Conservation (phyloP, 2,797 vertebrate genomes). For the Malurus leucopterus region DNA sequence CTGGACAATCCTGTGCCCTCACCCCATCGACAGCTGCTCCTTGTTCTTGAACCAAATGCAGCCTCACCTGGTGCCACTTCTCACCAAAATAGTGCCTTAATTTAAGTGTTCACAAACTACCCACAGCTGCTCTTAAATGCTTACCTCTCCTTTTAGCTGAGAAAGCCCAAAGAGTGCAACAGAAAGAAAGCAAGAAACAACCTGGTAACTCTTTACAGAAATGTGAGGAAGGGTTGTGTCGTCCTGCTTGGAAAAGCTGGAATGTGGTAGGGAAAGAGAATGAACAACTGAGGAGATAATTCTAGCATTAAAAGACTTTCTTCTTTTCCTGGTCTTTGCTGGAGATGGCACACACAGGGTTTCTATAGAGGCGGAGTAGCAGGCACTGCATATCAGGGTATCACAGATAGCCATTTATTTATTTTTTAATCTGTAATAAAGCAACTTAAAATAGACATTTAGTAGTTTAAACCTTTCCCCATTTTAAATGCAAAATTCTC, state of each 20-base stretch:
- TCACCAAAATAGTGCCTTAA: background rate
- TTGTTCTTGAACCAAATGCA: background rate
- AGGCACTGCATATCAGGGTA: background rate
- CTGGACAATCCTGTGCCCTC: background rate
- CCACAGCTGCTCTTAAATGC: background rate
- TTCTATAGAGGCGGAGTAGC: background rate
- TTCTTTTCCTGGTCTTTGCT: constrained; percentile 61
- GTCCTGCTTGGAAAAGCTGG: background rate
- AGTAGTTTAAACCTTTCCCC: background rate
- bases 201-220: background rate
- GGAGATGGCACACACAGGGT: background rate
- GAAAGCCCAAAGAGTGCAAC: constrained; percentile 25
- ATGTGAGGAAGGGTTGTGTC: constrained; percentile 22
- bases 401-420: constrained; percentile 18
- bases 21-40: background rate
- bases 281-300: constrained; percentile 30
- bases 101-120: background rate
- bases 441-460: constrained; percentile 20
- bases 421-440: background rate
- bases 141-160: background rate
- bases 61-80: background rate
- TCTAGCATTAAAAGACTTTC: constrained; percentile 44
- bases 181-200: constrained; percentile 6
- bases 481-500: constrained; percentile 14
- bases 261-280: background rate